Conservation (phyloP, 64 coral and sea anemone species). For the Orbicella faveolata region DNA sequence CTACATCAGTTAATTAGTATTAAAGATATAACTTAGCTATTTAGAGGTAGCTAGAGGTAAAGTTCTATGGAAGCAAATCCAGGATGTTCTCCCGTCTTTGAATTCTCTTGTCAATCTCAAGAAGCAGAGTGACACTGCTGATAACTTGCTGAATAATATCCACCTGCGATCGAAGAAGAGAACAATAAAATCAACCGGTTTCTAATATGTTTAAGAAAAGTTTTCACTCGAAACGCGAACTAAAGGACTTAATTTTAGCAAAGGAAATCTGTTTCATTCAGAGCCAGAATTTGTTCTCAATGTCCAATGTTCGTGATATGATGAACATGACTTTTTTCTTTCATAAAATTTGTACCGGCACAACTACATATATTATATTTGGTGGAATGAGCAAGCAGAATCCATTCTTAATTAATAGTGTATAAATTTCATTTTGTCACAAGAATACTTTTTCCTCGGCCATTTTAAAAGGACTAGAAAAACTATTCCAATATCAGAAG, state of each 20-base stretch:
- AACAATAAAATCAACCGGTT: not conserved
- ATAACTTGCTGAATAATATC: constrained; percentile 23
- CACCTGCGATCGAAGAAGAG: not conserved
- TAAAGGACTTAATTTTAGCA: too few species aligned
- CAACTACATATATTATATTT: not conserved
- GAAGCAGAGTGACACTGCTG: not conserved
- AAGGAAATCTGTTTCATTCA: too few species aligned
- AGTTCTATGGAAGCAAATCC: not conserved
- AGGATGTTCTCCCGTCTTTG: not conserved
- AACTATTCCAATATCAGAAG: too few species aligned
- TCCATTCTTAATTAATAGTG: not conserved
- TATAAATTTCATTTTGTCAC: not conserved
- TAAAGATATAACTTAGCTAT: not conserved
- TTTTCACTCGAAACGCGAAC: too few species aligned
- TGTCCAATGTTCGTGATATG: too few species aligned
- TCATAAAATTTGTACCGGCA: too few species aligned
- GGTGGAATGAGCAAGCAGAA: not conserved
- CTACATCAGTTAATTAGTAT: too few species aligned
- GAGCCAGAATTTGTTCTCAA: too few species aligned
- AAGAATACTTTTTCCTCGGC: too few species aligned
- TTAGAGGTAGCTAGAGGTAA: not conserved
- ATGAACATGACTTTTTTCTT: too few species aligned
- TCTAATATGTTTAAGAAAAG: too few species aligned
- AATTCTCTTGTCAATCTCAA: constrained; percentile 15
- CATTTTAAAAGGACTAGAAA: too few species aligned